Conservation (phyloP, 2,797 vertebrate genomes). For the Pantherophis alleghaniensis region DNA sequence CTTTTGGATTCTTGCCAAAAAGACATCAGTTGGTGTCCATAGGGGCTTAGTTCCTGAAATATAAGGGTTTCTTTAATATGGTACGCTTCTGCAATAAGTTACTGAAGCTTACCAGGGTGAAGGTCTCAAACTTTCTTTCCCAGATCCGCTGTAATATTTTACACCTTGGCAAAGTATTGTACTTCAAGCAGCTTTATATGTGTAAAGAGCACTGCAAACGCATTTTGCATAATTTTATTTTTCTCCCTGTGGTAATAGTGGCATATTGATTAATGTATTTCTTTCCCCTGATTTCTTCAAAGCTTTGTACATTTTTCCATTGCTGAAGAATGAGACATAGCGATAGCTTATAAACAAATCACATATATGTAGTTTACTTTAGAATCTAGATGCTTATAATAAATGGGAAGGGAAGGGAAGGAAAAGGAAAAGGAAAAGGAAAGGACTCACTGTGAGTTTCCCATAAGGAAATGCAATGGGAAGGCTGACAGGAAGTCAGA, state of each 20-base stretch:
- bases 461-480: too few species aligned
- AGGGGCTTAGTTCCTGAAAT: not conserved
- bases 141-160: too few species aligned
- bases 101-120: not conserved
- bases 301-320: not conserved
- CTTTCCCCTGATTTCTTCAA: not conserved
- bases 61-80: not conserved
- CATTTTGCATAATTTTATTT: not conserved
- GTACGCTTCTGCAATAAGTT: not conserved
- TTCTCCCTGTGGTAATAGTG: not conserved
- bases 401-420: too few species aligned
- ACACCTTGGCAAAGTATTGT: not conserved
- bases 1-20: not conserved
- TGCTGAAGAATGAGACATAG: not conserved
- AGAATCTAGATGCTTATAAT: too few species aligned
- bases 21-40: not conserved
- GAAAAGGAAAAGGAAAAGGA: too few species aligned
- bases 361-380: not conserved
- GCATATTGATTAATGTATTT: not conserved
- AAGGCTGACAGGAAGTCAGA: too few species aligned
- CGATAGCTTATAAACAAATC: not conserved
- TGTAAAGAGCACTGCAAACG: not conserved
- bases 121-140: too few species aligned
- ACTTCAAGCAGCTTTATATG: not conserved
- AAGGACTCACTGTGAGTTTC: too few species aligned